Conservation (phyloP, 2,888 invertebrate genomes). For the Andrena praecox region DNA sequence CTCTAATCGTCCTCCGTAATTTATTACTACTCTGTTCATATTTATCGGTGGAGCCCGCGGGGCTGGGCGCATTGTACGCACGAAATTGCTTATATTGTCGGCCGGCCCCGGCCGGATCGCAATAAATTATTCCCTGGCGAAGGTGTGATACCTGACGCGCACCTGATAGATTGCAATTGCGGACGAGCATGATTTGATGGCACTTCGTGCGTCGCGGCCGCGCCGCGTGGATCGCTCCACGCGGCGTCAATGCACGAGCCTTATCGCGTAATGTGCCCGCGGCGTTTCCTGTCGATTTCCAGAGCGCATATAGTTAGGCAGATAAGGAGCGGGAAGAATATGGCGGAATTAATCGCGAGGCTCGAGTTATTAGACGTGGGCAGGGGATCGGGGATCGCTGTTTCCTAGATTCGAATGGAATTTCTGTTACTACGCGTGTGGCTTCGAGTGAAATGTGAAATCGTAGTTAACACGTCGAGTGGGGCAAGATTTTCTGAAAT, state of each 20-base stretch:
- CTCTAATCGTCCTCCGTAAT: slow-evolving; percentile 71
- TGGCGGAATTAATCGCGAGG: no score
- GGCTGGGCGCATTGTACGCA: slow-evolving; percentile 57
- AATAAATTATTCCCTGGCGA: slow-evolving; percentile 65
- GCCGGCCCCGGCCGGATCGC: slow-evolving; percentile 36
- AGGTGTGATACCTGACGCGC: slow-evolving; percentile 66
- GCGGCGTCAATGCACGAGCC: slow-evolving; percentile 2
- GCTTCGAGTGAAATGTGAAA: no score
- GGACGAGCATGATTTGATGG: slow-evolving; percentile 39
- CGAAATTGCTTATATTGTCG: slow-evolving; percentile 71
- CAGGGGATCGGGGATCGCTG: no score
- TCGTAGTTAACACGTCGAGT: no score
- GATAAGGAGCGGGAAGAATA: neutral
- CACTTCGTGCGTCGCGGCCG: slow-evolving; percentile 13
- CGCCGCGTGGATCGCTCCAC: slow-evolving; percentile 13
- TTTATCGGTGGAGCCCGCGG: slow-evolving; percentile 61
- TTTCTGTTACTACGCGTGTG: no score
- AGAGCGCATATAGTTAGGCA: neutral
- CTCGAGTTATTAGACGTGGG: no score
- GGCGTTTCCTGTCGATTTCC: neutral
- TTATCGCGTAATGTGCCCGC: slow-evolving; percentile 6
- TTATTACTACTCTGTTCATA: slow-evolving; percentile 72
- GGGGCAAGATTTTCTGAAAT: no score
- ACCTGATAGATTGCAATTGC: slow-evolving; percentile 64
- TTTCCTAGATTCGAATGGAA: no score